Conservation (phyloP, 2,113 vertebrate species). For the Cebus imitator region DNA sequence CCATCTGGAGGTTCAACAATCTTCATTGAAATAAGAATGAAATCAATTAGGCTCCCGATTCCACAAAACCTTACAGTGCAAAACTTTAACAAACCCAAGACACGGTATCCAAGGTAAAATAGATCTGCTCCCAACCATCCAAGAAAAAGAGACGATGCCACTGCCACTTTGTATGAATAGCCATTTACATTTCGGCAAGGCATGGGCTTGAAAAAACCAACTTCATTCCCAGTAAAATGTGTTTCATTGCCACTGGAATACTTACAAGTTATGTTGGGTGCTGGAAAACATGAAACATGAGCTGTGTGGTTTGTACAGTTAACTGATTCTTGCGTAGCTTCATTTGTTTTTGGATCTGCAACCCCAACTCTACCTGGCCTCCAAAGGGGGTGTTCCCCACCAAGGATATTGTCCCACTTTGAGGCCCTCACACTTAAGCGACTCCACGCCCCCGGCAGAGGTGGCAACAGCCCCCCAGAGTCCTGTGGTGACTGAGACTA, state of each 20-base stretch:
- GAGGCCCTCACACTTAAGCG: constrained; percentile 88
- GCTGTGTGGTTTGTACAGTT: too few species aligned
- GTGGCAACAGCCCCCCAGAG: constrained; percentile 54
- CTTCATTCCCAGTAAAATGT: constrained; percentile 90
- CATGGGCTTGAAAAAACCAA: constrained; percentile 93
- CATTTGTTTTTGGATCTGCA: too few species aligned
- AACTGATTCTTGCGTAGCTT: too few species aligned
- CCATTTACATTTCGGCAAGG: constrained; percentile 95
- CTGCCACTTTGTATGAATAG: constrained; percentile 97
- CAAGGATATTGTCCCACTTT: constrained; percentile 96
- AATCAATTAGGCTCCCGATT: constrained; percentile 97
- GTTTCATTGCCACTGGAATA: constrained; percentile 90
- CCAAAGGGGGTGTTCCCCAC: not conserved
- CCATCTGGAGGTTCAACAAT: constrained; percentile 97
- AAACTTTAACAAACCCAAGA: constrained; percentile 96
- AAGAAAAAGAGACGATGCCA: constrained; percentile 96
- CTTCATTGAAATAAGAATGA: constrained; percentile 98
- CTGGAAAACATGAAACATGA: constrained; percentile 91
- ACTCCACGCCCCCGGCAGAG: constrained; percentile 72
- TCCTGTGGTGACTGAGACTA: constrained; percentile 57
- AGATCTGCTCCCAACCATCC: constrained; percentile 98
- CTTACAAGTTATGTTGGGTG: constrained; percentile 94
- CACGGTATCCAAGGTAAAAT: constrained; percentile 98
- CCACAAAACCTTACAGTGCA: constrained; percentile 99
- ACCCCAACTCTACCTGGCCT: not conserved